Evolutionary conservation across 2,888 invertebrate genomes (phyloP), one percentile per base, ranked within the genome.

Genomic region (Tachina grossa): DNA sequence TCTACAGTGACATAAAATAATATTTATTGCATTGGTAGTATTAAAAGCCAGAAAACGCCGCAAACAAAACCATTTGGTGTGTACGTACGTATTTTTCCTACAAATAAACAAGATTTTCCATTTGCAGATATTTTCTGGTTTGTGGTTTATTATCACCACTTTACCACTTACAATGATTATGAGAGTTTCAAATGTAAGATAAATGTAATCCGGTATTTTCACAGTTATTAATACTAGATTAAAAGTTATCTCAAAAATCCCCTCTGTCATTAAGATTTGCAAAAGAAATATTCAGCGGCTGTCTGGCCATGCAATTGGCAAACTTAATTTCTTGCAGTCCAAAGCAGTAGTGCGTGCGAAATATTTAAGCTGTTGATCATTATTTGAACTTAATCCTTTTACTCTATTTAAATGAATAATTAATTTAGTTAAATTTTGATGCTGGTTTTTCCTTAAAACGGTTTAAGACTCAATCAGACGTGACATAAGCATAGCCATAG

Each of bases 41-140:
- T 71, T 1, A 14, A 55, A 79, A 68, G 69, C 66, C 68, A 75
- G 57, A 81, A 75, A 71, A 53, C 59, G 53, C 45, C 45, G 53
- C 63, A 71, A 72, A 81, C 68, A 55, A 16, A 74, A 43, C 59
- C 19, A 68, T 43, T 43, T 10, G 45, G 16, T 43, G 9, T 19
- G n/a, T 59, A 53, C 51, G 4, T 68, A 4, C 31, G n/a, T 9
- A 13, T 10, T 65, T 39, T 19, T 76, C 41, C 43, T 53, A 49
- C 55, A 65, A n/a, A 72, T 65, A 49, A 72, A 80, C 63, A 65
- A 72, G 47, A 72, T 75, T 43, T 81, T 68, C 61, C 39, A 75
- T 68, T 81, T 59, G 63, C 31, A 49, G 13, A 13, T 41, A 59
- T 47, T 68, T 59, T 55, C 22, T 51, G 53, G 13, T 57, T 74